A percentile compares a stretch with the other conserved stretches of the same genome.
Conservation (phyloP, 2,888 invertebrate genomes). For the Cyclophora albipunctata region DNA sequence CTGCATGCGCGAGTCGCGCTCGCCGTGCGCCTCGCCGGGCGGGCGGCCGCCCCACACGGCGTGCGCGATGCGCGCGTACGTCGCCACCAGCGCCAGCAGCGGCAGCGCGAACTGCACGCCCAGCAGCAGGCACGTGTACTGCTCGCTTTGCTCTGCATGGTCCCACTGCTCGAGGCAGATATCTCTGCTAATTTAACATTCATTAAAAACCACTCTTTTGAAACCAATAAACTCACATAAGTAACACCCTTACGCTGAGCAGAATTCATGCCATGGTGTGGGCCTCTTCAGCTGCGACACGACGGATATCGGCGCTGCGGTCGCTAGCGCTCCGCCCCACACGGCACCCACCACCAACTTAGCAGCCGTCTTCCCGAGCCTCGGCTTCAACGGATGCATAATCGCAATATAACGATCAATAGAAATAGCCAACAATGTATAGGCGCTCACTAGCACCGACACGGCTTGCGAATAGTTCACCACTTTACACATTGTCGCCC, state of each 20-base stretch:
- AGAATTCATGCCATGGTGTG: slow-evolving; percentile 75
- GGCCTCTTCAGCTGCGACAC: slow-evolving; percentile 82
- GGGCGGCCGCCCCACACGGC: slow-evolving; percentile 90
- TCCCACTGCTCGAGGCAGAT: slow-evolving; percentile 85
- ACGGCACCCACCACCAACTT: slow-evolving; percentile 81
- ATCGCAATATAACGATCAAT: slow-evolving; percentile 93
- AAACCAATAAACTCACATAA: not conserved
- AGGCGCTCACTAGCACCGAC: slow-evolving; percentile 89
- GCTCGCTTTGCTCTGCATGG: slow-evolving; percentile 76
- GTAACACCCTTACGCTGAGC: slow-evolving; percentile 76
- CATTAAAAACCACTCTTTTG: not conserved
- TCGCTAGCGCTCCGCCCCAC: slow-evolving; percentile 84
- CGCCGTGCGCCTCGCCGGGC: slow-evolving; percentile 91
- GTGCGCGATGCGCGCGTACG: slow-evolving; percentile 89
- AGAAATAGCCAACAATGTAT: slow-evolving; percentile 92
- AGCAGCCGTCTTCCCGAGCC: slow-evolving; percentile 82
- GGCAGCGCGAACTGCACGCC: slow-evolving; percentile 90
- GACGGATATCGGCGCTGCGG: slow-evolving; percentile 87
- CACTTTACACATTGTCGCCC: slow-evolving; percentile 84
- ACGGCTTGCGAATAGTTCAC: slow-evolving; percentile 89
- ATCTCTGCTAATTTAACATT: slow-evolving; percentile 69
- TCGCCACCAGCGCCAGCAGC: slow-evolving; percentile 85
- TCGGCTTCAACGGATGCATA: slow-evolving; percentile 88
- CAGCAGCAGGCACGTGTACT: slow-evolving; percentile 86
- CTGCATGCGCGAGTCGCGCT: slow-evolving; percentile 87